Evolutionary conservation across 2,113 vertebrate species (phyloP), one percentile per base, ranked within the genome.

Genomic region (Reinhardtius hippoglossoides): DNA sequence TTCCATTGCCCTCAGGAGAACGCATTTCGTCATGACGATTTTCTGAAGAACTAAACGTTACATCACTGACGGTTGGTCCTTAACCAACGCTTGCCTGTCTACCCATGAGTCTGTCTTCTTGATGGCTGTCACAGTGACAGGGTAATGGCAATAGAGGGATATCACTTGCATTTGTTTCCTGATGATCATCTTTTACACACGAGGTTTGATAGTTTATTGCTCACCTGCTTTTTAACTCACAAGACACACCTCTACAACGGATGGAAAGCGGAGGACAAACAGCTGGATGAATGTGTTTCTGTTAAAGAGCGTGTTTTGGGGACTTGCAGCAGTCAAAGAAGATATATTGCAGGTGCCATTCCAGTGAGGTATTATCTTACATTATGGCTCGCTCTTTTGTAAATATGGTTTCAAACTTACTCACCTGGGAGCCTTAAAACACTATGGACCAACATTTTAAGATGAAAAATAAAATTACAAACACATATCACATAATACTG

Each of bases 1-100:
- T 82, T 83, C 74, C 52, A 66, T 71, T 83, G 48, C 61, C 15
- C 10, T 54, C 27, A 58, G 18, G 10, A 80, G 55, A 78, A 63
- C 67, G 67, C 52, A 64, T 74, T 58, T 71, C 16, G 55, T 48
- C 0, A 6, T 60, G 35, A 12, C 44, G 21, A 46, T 48, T 13
- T 60, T 27, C 13, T 60, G 46, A 35, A 9, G 24, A 23, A 58
- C 15, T 72, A 0, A 48, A 59, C 44, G 59, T 69, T 65, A 35
- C 37, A n/a, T 56, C 18, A 27, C 52, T 14, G 31, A 31, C 7
- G 6, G 31, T 31, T 31, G 6, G 31, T 7, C 31, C 1, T 31
- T 31, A 31, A 31, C 31, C 6, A 31, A 31, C 5, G 6, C 31
- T 31, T 31, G 1, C 31, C 31, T 31, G 31, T 31, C 31, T 31